phyloP scores from a whole-genome alignment of 2,888 invertebrate genomes.

The Platynereis dumerilii region DNA sequence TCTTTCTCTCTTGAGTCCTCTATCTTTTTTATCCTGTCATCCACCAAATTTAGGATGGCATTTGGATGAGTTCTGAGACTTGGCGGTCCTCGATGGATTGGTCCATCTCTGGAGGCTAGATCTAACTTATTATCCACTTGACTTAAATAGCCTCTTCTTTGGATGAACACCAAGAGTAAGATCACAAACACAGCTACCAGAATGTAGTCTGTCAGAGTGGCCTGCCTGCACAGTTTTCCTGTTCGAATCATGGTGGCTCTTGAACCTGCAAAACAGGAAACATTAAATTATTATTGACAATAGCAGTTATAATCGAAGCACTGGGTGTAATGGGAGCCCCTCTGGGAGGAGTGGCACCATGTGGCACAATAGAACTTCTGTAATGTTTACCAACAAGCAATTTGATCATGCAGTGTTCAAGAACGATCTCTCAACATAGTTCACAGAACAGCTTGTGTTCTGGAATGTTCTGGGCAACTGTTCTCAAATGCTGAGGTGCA shows the following conservation, averaged over 20 bases:
- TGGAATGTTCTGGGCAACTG: too few species aligned
- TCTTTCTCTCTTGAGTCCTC: conserved; percentile 23
- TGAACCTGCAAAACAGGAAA: not conserved
- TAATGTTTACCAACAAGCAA: too few species aligned
- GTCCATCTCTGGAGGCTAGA: not conserved
- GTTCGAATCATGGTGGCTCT: not conserved
- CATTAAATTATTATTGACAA: too few species aligned
- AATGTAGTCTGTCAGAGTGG: conserved; percentile 24
- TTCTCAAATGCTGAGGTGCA: too few species aligned
- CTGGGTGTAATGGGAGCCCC: too few species aligned
- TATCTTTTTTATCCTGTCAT: conserved; percentile 27
- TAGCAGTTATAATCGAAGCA: too few species aligned
- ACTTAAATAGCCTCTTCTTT: conserved; percentile 15
- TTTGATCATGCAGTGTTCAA: too few species aligned
- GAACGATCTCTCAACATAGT: too few species aligned
- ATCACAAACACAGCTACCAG: conserved; percentile 23
- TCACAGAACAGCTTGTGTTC: too few species aligned
- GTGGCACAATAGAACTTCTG: too few species aligned
- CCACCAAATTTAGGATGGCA: conserved; percentile 17
- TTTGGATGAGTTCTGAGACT: not conserved
- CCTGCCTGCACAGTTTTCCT: conserved; percentile 13
- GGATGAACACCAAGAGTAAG: conserved; percentile 26
- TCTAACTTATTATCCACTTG: conserved; percentile 5
- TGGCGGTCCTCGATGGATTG: not conserved
- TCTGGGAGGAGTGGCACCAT: too few species aligned